phyloP scores from a whole-genome alignment of 2,888 invertebrate genomes.

The Chalcosyrphus nemorum region DNA sequence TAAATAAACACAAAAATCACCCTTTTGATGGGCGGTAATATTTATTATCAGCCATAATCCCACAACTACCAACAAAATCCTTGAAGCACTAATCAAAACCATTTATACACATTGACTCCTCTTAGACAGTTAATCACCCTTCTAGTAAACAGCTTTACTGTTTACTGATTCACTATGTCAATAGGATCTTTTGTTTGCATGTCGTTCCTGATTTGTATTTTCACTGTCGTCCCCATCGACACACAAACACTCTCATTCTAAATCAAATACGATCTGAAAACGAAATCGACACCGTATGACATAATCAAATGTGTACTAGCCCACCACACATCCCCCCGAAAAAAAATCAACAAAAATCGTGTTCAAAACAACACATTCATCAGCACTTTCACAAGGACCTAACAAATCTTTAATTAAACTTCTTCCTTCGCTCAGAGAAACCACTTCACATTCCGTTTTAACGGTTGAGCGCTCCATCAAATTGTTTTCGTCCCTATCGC shows the following conservation, averaged over 20 bases:
- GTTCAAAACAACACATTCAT: slow-evolving; percentile 35
- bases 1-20: too few relatives aligned
- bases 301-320: background rate
- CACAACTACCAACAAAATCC: background rate
- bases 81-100: background rate
- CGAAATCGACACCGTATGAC: background rate
- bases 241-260: background rate
- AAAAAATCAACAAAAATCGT: background rate
- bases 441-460: slow-evolving; percentile 52
- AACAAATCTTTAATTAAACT: slow-evolving; percentile 55
- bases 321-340: background rate
- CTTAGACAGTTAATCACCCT: background rate
- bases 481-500: slow-evolving; percentile 58
- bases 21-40: too few relatives aligned
- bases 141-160: background rate
- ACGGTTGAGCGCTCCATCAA: slow-evolving; percentile 59
- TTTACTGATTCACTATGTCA: background rate
- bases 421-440: slow-evolving; percentile 29
- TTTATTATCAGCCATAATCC: too few relatives aligned
- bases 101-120: background rate
- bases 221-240: background rate
- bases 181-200: background rate
- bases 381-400: slow-evolving; percentile 12
- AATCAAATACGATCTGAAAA: background rate
- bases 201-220: background rate